These are phyloP conservation scores for Lasioglossum albipes DNA, from an alignment of 1,140 invertebrate species.

Conservation along the genomic window DNA sequence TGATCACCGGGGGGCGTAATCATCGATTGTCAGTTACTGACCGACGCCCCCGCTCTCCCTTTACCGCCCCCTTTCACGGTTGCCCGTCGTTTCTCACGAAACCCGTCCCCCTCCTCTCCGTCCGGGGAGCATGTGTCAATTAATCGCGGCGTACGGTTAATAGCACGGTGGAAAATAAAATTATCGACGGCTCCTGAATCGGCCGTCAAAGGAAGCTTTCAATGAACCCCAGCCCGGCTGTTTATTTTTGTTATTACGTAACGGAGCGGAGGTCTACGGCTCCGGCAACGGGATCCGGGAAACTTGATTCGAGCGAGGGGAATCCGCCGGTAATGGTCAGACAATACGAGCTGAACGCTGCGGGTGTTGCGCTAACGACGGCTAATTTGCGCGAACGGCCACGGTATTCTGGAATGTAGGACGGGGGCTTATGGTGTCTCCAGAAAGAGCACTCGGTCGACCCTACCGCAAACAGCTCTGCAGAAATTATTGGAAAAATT, in stretches of 20 bases:
- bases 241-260: neutral
- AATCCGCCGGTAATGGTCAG: neutral
- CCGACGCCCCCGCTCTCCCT: too few species aligned
- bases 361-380: too few species aligned
- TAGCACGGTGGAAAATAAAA: slow-evolving; percentile 30
- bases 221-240: neutral
- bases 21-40: slow-evolving; percentile 25
- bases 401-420: too few species aligned
- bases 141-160: slow-evolving; percentile 15
- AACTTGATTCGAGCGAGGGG: neutral
- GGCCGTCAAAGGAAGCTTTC: neutral
- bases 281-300: neutral
- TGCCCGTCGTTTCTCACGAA: too few species aligned
- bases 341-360: neutral
- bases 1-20: slow-evolving; percentile 5
- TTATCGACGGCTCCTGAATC: slow-evolving; percentile 20
- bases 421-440: too few species aligned
- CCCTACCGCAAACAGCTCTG: too few species aligned
- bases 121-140: slow-evolving; percentile 14
- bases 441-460: too few species aligned
- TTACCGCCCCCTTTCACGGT: too few species aligned
- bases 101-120: too few species aligned
- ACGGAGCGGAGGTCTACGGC: neutral
- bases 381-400: too few species aligned
- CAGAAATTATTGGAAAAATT: too few species aligned